These are phyloP conservation scores for Tichodroma muraria DNA, from an alignment of 2,113 vertebrate species.

Conservation along the genomic window DNA sequence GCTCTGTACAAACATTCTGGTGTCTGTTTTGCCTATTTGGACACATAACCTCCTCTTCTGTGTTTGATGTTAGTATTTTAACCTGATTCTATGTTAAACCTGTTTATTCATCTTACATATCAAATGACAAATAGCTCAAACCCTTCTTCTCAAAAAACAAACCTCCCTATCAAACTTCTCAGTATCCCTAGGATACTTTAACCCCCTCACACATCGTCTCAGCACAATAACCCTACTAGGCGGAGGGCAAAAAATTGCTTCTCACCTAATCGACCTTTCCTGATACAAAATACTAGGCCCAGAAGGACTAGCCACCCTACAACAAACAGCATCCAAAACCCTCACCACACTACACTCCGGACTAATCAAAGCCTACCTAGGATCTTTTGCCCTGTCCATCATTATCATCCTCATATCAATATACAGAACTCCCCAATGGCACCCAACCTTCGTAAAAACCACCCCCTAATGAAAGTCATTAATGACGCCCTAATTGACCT, in stretches of 20 bases:
- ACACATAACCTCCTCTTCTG: not conserved
- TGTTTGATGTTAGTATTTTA: slow-evolving; percentile 33
- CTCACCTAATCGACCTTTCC: not conserved
- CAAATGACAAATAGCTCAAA: not conserved
- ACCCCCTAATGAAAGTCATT: not conserved
- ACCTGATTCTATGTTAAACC: not conserved
- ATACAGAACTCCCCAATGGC: too few relatives aligned
- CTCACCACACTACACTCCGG: not conserved
- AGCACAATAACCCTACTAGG: too few relatives aligned
- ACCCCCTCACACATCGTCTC: too few relatives aligned
- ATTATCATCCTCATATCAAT: not conserved
- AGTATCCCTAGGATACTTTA: too few relatives aligned
- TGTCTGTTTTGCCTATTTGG: not conserved
- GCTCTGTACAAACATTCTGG: not conserved
- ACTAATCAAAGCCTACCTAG: not conserved
- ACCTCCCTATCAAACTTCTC: too few relatives aligned
- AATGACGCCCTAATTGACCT: not conserved
- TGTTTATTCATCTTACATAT: slow-evolving; percentile 7
- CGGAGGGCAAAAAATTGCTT: not conserved
- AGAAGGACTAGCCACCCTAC: not conserved
- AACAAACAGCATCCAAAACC: not conserved
- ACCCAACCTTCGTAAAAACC: not conserved
- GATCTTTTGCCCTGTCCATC: not conserved
- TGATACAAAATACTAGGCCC: not conserved
- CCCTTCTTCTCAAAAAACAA: too few relatives aligned